These are phyloP conservation scores for Drosophila orena DNA, from an alignment of 1,140 invertebrate genomes.

Conservation along the genomic window DNA sequence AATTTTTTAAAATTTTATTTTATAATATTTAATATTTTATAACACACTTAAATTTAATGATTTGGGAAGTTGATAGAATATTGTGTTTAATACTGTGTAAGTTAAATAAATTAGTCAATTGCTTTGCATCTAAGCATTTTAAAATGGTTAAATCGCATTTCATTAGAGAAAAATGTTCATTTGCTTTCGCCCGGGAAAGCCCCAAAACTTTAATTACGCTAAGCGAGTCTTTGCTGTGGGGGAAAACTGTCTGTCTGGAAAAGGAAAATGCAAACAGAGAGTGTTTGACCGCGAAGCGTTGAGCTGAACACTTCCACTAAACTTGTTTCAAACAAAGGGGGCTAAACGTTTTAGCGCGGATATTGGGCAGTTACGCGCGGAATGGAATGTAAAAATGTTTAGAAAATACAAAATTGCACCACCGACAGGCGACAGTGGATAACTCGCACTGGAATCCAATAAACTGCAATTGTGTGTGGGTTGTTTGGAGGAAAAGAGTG, in stretches of 20 bases:
- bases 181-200: slow-evolving; percentile 41
- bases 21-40: neutral
- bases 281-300: slow-evolving; percentile 46
- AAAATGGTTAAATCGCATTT: slow-evolving; percentile 25
- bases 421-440: slow-evolving; percentile 53
- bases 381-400: slow-evolving; percentile 67
- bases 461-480: slow-evolving; percentile 50
- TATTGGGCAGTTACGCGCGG: neutral
- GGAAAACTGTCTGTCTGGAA: slow-evolving; percentile 10
- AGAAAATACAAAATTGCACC: slow-evolving; percentile 68
- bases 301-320: slow-evolving; percentile 63
- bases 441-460: slow-evolving; percentile 63
- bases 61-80: neutral
- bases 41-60: neutral
- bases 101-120: neutral
- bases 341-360: slow-evolving; percentile 57
- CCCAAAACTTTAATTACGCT: slow-evolving; percentile 74
- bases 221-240: slow-evolving; percentile 57
- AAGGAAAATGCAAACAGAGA: slow-evolving; percentile 56
- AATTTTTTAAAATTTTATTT: too few relatives aligned
- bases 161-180: slow-evolving; percentile 34
- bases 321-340: slow-evolving; percentile 73
- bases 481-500: slow-evolving; percentile 8
- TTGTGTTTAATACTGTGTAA: neutral
- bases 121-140: neutral